These are phyloP conservation scores for Trissoscelio sp. DNA, from an alignment of 2,888 invertebrate species.

Conservation along the genomic window DNA sequence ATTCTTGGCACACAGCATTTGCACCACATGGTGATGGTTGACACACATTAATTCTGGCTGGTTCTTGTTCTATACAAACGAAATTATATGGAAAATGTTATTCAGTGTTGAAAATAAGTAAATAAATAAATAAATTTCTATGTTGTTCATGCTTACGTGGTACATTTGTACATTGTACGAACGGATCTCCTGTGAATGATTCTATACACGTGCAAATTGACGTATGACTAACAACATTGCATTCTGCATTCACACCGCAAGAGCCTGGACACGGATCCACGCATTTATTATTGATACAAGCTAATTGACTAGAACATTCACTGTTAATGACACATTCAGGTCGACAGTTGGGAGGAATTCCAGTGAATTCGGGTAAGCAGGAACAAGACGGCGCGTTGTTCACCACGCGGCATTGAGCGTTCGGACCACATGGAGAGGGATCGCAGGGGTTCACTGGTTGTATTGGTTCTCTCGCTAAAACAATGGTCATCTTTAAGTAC, in stretches of 20 bases:
- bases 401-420: slow-evolving; percentile 86
- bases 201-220: slow-evolving; percentile 86
- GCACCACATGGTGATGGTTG: slow-evolving; percentile 84
- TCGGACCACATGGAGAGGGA: slow-evolving; percentile 85
- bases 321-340: slow-evolving; percentile 89
- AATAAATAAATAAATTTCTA: no score
- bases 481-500: no score
- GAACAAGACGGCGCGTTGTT: slow-evolving; percentile 88
- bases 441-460: slow-evolving; percentile 79
- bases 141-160: no score
- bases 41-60: slow-evolving; percentile 87
- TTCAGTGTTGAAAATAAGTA: no score
- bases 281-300: slow-evolving; percentile 89
- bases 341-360: slow-evolving; percentile 87
- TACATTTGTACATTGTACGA: slow-evolving; percentile 82
- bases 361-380: slow-evolving; percentile 87
- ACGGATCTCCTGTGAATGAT: slow-evolving; percentile 88
- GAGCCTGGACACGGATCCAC: slow-evolving; percentile 88
- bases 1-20: slow-evolving; percentile 85
- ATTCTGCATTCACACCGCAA: slow-evolving; percentile 80
- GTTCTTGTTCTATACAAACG: slow-evolving; percentile 71
- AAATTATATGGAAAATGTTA: no score
- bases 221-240: slow-evolving; percentile 87
- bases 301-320: slow-evolving; percentile 87
- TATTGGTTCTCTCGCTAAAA: slow-evolving; percentile 75